Base-by-base conservation (phyloP, 2,888 invertebrate genomes). In the Chloroclystis v-ata region DNA sequence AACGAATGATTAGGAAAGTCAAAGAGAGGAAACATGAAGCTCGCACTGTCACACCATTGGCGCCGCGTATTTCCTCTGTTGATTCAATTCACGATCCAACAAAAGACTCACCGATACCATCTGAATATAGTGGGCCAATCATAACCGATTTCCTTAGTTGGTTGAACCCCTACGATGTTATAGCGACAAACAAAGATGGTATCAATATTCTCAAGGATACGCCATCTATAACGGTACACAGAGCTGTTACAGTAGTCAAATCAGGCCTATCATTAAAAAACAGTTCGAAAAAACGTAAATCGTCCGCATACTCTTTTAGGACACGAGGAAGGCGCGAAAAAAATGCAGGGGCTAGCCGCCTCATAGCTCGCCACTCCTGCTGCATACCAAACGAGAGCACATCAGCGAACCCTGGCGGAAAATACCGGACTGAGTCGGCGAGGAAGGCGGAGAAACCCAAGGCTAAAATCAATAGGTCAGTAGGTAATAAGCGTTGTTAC, bases 71-170 rank as follows among this genome's bases (percentile, higher is more conserved):
- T 26, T 73, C 78, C 2, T 72, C 75, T 9, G 75, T 75, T 5
- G 85, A 82, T 44, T 37, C 59, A 2, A 49, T 69, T 4, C 32
- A 54, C 30, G 71, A 78, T 8, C 4, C 2, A 24, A 8, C 20
- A 1, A 49, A 63, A 42, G 82, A 82, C 37, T 74, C 75, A 48
- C 71, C 82, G 0, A 67, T 84, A 10, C 82, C 83, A n/a, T 57
- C 85, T 8, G 83, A 84, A 61, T 91, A 91, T 57, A 89, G 79
- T 29, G 92, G 92, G 9, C 92, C 92, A 0, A 90, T 92, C 9
- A 92, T 93, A 54, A 91, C 91, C 24, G 92, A 93, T 60, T 84
- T 93, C 49, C 90, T 93, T 38, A 89, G 91, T 25, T 92, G 92
- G 83, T 66, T 93, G 25, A 91, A 92, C 61, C 90, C 89, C 10